Percentiles rank a stretch among this genome's conserved stretches.
phyloP scores from a whole-genome alignment of 2,797 vertebrate genomes.

The Poecile montanus region DNA sequence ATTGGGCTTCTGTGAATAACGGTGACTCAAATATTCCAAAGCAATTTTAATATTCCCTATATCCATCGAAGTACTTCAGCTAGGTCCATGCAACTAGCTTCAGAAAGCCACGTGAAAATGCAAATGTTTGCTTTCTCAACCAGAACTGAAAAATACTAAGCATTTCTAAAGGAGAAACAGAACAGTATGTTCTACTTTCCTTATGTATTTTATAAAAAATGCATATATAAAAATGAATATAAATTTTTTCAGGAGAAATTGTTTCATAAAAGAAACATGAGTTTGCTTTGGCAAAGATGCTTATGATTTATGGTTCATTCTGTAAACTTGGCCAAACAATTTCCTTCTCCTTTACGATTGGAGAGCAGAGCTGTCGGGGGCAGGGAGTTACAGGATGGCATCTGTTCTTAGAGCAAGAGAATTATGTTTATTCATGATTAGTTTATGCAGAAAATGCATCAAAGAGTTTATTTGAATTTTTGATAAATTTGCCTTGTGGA shows the following conservation, averaged over 20 bases:
- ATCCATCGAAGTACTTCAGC: background rate
- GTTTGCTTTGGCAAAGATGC: conserved; percentile 68
- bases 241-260: conserved; percentile 71
- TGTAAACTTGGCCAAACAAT: conserved; percentile 70
- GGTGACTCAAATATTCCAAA: background rate
- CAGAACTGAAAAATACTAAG: conserved; percentile 51
- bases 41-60: background rate
- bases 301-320: conserved; percentile 72
- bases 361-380: conserved; percentile 33
- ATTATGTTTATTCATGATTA: conserved; percentile 74
- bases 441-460: conserved; percentile 66
- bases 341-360: conserved; percentile 61
- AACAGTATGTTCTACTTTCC: conserved; percentile 61
- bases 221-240: conserved; percentile 67
- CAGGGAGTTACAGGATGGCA: conserved; percentile 54
- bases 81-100: background rate
- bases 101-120: conserved; percentile 49
- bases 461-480: conserved; percentile 71
- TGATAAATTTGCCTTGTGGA: conserved; percentile 68
- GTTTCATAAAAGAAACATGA: conserved; percentile 76
- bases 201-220: conserved; percentile 63
- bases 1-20: background rate
- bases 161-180: conserved; percentile 54
- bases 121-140: conserved; percentile 62
- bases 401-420: conserved; percentile 65